A percentile compares a stretch with the other conserved stretches of the same genome.
phyloP scores from a whole-genome alignment of 2,113 vertebrate species.

The Aix galericulata region DNA sequence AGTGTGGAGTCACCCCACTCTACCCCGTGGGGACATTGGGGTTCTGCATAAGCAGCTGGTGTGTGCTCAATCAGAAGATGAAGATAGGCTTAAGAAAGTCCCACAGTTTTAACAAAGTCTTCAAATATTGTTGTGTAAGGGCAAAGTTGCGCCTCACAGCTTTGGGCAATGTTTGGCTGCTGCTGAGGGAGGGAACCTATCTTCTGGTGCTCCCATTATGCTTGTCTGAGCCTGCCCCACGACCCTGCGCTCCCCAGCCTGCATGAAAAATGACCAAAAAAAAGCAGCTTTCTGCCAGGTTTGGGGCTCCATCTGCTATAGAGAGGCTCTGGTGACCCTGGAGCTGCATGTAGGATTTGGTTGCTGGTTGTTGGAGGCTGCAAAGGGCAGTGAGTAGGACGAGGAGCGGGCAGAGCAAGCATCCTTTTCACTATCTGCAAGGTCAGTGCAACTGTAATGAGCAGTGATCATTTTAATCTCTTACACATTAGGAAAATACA shows the following conservation, averaged over 20 bases:
- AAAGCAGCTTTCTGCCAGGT: not conserved
- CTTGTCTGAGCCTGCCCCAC: not conserved
- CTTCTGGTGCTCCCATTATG: not conserved
- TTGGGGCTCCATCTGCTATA: not conserved
- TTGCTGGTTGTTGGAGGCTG: not conserved
- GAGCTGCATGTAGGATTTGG: not conserved
- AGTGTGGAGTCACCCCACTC: accelerated
- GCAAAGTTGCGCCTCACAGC: accelerated
- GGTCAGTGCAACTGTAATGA: not conserved
- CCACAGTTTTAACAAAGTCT: not conserved
- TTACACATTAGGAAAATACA: accelerated
- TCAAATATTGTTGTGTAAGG: not conserved
- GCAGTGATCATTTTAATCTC: not conserved
- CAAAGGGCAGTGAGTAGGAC: accelerated
- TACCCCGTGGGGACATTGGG: accelerated
- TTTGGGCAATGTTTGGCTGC: not conserved
- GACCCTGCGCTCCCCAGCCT: not conserved
- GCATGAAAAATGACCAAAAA: not conserved
- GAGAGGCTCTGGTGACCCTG: not conserved
- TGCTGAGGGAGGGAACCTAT: accelerated
- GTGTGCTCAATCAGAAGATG: not conserved
- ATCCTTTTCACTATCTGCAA: not conserved
- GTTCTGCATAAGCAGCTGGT: accelerated
- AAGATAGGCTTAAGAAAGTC: not conserved
- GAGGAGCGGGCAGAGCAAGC: not conserved